Evolutionary conservation across 2,797 vertebrate species (phyloP), one percentile per base, ranked within the genome.

Genomic region (Alosa sapidissima): DNA sequence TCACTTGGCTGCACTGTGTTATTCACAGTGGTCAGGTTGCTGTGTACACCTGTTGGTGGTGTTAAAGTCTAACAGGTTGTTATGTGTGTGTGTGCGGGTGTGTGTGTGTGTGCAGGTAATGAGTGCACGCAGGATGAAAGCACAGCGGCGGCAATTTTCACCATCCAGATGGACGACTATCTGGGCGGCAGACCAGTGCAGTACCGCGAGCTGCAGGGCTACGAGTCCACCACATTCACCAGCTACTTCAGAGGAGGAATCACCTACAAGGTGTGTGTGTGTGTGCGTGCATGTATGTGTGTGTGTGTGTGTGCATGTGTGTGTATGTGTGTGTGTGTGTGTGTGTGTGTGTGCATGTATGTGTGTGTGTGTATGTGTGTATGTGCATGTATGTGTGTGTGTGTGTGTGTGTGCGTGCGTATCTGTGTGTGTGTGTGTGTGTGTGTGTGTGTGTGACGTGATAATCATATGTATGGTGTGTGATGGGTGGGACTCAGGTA

Each of bases 111-210:
- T 33, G 0, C 88, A 97, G 97, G 97, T 83, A 97, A 95, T 8
- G 97, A 98, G 54, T 98, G 97, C 86, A 95, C 93, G 16, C 97
- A 98, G 90, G 97, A 98, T 86, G 97, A 98, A 91, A 98, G 97
- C 36, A 90, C 96, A 0, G 95, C 96, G 0, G 97, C 96, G 0
- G 97, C 96, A 87, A 98, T 98, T 90, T 97, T 97, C 54, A 91
- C 97, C 0, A 95, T 97, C 84, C 97, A 98, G 85, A 89, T 98
- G 95, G 97, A 98, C 41, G 97, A 98, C 89, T 95, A 95, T 49
- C 90, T 98, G 84, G 95, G 95, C 3, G 97, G 97, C 58, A 97
- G 96, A 84, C 97, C 97, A 0, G 97, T 98, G 48, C 97, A 98
- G 91, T 95, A 94, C 11, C 93, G 97, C 87, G 97, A 98, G 89